Evolutionary conservation across 2,888 invertebrate species (phyloP).

Genomic region (Spodoptera exigua): DNA sequence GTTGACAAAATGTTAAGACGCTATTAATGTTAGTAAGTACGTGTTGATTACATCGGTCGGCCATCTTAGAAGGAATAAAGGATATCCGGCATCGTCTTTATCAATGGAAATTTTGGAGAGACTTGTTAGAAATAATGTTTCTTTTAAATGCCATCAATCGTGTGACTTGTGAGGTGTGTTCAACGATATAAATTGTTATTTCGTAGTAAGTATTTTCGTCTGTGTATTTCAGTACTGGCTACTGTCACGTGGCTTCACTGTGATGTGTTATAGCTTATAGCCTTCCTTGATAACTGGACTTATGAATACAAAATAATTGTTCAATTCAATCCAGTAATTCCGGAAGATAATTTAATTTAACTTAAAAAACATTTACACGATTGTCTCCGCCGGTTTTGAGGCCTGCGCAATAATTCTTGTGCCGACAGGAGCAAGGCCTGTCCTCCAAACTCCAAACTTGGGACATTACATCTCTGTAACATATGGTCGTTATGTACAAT

Average conservation of each 20-base stretch:
- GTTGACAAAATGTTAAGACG: constrained; percentile 32
- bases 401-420: constrained; percentile 23
- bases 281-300: too few relatives aligned
- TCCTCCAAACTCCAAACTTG: constrained; percentile 35
- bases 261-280: too few relatives aligned
- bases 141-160: too few relatives aligned
- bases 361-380: not conserved
- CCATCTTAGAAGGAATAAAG: constrained; percentile 54
- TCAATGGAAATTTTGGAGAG: constrained; percentile 16
- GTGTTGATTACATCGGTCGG: constrained; percentile 50
- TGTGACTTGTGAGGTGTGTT: too few relatives aligned
- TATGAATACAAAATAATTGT: too few relatives aligned
- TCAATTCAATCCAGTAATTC: not conserved
- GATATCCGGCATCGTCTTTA: constrained; percentile 37
- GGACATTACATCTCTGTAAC: constrained; percentile 20
- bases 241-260: too few relatives aligned
- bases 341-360: not conserved
- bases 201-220: too few relatives aligned
- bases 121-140: too few relatives aligned
- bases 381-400: constrained; percentile 3
- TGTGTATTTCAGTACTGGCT: too few relatives aligned
- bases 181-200: too few relatives aligned
- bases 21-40: constrained; percentile 46
- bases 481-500: constrained; percentile 16
- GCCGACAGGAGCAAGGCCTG: constrained; percentile 25